Evolutionary conservation across 64 coral and sea anemone species (phyloP), one percentile per base, ranked within the genome.

Genomic region (Acropora yongei): DNA sequence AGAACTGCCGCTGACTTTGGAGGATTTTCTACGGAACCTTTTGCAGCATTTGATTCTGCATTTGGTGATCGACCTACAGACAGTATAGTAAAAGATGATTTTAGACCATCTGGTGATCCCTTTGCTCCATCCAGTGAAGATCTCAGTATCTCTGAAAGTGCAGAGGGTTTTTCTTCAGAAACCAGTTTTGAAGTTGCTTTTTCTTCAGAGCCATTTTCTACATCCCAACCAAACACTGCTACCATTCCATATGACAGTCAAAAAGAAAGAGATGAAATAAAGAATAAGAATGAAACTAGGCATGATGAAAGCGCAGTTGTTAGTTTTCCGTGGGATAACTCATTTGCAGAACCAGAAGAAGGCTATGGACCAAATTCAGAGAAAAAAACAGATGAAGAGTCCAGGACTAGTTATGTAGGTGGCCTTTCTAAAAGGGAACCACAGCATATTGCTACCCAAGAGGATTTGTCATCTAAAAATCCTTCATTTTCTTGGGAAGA

Each of bases 151-250:
- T 30, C 0, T 30, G 30, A 93, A 60, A 20, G 14, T 73, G 12
- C 8, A 3, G 55, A 84, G 50, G 79, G 71, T 48, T 68, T 79
- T 68, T 8, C 17, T 18, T 75, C 68, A 49, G 41, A 81, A 40
- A 49, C 45, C 68, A 83, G 49, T 65, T 96, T 96, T 80, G 90
- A 89, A 44, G 46, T 75, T 53, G 63, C 79, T 0, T 93, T 93
- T 79, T 74, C 79, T 40, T 49, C 63, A 7, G 80, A 47, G 13
- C 41, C 43, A 30, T 84, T 84, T 69, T 16, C 73, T 42, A 19
- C 42, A n/a, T 40, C 49, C 75, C 5, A 66, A 1, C 3, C 50
- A 6, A 67, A 10, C 72, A n/a, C 49, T 57, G 43, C 18, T 60
- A 39, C 4, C 5, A 49, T 14, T 44, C 1, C 47, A n/a, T 48